phyloP scores from a whole-genome alignment of 2,113 vertebrate genomes.

The Amphilophus citrinellus region DNA sequence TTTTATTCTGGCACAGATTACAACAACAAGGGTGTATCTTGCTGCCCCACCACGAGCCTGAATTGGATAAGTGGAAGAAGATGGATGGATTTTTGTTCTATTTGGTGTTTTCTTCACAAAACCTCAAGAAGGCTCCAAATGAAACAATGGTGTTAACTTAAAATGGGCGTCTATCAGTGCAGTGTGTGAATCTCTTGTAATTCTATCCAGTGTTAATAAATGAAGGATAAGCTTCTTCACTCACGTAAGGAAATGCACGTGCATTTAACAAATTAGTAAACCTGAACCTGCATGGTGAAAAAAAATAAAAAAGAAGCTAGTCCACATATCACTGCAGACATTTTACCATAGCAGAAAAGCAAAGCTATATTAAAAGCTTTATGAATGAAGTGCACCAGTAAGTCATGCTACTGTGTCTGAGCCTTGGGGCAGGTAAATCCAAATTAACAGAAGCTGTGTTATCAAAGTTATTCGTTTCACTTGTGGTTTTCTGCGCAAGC shows the following conservation, averaged over 20 bases:
- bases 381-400: neutral
- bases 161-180: neutral
- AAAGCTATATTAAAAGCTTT: neutral
- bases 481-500: neutral
- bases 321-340: neutral
- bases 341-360: neutral
- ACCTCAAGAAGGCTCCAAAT: neutral
- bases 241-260: neutral
- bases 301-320: neutral
- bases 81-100: neutral
- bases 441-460: neutral
- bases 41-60: neutral
- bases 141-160: neutral
- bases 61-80: neutral
- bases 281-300: neutral
- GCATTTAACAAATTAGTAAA: neutral
- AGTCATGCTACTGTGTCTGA: neutral
- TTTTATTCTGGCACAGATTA: neutral
- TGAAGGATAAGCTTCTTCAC: neutral
- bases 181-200: neutral
- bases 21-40: neutral
- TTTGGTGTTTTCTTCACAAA: neutral
- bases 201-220: neutral
- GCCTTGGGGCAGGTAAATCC: neutral
- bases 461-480: neutral